Conservation (phyloP, 2,888 invertebrate species). For the Apamea epomidion region DNA sequence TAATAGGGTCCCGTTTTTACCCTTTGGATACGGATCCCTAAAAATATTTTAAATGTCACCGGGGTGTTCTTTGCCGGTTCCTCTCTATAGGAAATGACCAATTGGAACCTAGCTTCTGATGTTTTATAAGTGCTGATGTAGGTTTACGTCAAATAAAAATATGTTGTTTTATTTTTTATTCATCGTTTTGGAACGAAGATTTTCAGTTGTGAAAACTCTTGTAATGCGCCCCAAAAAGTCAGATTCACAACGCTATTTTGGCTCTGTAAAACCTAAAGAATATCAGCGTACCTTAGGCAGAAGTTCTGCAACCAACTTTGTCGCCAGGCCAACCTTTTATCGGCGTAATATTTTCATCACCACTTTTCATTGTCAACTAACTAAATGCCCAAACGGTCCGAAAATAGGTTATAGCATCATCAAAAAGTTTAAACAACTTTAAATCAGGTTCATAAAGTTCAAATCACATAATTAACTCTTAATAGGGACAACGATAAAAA, state of each 20-base stretch:
- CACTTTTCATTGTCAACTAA: background rate
- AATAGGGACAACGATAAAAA: slow-evolving; percentile 1
- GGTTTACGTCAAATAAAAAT: background rate
- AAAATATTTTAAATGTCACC: no score
- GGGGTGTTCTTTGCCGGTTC: background rate
- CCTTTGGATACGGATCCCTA: no score
- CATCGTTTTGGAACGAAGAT: background rate
- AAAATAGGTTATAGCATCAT: background rate
- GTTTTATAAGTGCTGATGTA: background rate
- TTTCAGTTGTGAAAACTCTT: background rate
- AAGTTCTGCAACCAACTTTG: background rate
- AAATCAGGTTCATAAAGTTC: slow-evolving; percentile 15
- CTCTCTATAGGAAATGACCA: background rate
- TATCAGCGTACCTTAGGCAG: background rate
- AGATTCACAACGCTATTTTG: background rate
- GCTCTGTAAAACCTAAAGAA: background rate
- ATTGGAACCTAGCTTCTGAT: background rate
- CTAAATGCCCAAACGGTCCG: background rate
- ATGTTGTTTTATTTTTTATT: background rate
- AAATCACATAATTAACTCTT: slow-evolving; percentile 11
- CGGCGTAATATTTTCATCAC: background rate
- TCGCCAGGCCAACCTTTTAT: background rate
- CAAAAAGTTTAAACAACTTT: slow-evolving; percentile 5
- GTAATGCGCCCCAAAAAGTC: background rate
- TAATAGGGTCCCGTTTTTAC: no score